Base-by-base conservation (phyloP, 1,140 invertebrate species). In the Sarcophaga bullata region DNA sequence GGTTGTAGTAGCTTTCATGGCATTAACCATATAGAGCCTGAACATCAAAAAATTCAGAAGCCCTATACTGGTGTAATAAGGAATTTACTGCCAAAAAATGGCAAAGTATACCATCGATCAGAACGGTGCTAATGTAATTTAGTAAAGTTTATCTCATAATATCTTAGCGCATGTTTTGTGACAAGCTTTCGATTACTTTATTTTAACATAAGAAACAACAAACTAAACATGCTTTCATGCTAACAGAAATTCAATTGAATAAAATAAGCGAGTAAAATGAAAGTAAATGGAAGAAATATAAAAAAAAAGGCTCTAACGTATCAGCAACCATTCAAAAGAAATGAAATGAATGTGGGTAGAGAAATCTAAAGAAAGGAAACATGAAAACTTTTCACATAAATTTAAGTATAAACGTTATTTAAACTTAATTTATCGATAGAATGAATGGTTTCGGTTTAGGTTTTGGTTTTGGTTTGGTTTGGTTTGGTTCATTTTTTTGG, bases 391-490 rank as follows among this genome's bases (percentile, higher is more conserved):
- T 76, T 76, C 73, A 49, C 73, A 76, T 76, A 76, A 76, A 76
- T 76, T 76, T 49, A 76, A 76, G 73, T 76, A 76, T 76, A 76
- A 76, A 76, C 49, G 73, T 76, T 76, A 76, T 76, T 76, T 76
- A 76, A 76, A 76, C 73, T 76, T 76, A 76, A 76, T 76, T 76
- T 76, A 76, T 76, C 48, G 73, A 76, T 76, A 76, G 47, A 76
- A 48, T 48, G 73, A 76, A 76, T 76, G 73, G 73, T 76, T 68
- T 37, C 25, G 73, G 73, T 76, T 76, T 68, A 17, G 62, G n/a
- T n/a, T 58, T 58, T 58, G 13, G 13, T n/a, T 58, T n/a, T 68
- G 62, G 62, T 58, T 58, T 58, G 13, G 13, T n/a, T 58, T n/a
- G 3, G 11, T 15, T 13, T 6, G n/a, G 25, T 37, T 37, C 25